Percentiles rank a stretch among this genome's conserved stretches.
Evolutionary conservation across 2,888 invertebrate genomes (phyloP).

Genomic region (Tridacna gigas): DNA sequence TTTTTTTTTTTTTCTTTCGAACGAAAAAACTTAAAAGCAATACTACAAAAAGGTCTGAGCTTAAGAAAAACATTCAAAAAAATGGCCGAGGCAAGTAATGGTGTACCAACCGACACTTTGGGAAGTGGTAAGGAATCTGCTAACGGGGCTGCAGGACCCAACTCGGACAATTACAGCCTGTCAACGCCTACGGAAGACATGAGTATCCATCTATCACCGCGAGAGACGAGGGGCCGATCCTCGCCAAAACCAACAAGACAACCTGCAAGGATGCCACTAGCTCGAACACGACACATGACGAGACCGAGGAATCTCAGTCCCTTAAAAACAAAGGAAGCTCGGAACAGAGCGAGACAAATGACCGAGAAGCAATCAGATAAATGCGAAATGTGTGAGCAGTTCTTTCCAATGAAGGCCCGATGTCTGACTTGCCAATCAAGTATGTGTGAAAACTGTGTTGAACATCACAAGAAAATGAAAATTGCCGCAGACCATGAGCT

Average conservation of each 20-base stretch:
- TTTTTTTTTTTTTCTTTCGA: no score
- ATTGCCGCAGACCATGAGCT: conserved; percentile 54
- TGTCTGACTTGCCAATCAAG: conserved; percentile 57
- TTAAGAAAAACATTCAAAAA: not conserved
- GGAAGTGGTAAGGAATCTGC: conserved; percentile 36
- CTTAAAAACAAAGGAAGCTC: conserved; percentile 8
- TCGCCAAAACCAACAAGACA: conserved; percentile 46
- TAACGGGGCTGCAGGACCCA: conserved; percentile 42
- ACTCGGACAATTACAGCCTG: conserved; percentile 21
- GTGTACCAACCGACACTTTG: not conserved
- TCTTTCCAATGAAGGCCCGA: conserved; percentile 41
- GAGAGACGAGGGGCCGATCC: conserved; percentile 18
- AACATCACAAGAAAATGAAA: conserved; percentile 62
- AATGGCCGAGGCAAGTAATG: conserved; percentile 59
- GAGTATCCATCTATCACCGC: conserved; percentile 55
- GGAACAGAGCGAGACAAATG: not conserved
- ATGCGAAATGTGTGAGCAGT: conserved; percentile 64
- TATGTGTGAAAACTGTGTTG: conserved; percentile 56
- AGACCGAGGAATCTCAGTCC: conserved; percentile 3
- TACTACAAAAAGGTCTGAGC: no score
- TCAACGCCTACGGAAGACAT: conserved; percentile 46
- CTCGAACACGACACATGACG: not conserved
- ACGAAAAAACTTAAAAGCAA: not conserved
- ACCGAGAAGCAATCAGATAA: conserved; percentile 24
- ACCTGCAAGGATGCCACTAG: not conserved